Conservation (phyloP, 2,888 invertebrate species). For the Stictocephala bisonia region DNA sequence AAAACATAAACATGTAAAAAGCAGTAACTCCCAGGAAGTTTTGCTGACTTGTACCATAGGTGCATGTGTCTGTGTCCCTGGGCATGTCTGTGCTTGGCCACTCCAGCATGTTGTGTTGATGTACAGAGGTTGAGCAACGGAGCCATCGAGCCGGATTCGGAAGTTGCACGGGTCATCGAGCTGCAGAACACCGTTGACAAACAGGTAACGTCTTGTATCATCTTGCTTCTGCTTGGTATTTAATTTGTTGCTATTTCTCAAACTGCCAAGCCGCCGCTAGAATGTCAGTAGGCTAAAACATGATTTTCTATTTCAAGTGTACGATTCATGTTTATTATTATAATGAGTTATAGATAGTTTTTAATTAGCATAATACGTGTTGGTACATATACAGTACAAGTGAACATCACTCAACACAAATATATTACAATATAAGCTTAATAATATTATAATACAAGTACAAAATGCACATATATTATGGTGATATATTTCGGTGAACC, state of each 20-base stretch:
- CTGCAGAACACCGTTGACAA: conserved; percentile 88
- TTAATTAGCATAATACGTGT: too few species aligned
- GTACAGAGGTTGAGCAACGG: conserved; percentile 71
- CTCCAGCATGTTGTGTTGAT: conserved; percentile 54
- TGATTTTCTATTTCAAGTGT: neutral
- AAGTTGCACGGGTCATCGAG: conserved; percentile 75
- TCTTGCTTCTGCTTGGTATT: too few species aligned
- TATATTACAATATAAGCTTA: too few species aligned
- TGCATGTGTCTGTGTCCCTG: conserved; percentile 26
- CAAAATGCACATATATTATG: too few species aligned
- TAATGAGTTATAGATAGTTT: too few species aligned
- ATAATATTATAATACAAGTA: too few species aligned
- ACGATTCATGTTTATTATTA: neutral
- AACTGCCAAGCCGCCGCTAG: too few species aligned
- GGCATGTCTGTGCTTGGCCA: conserved; percentile 49
- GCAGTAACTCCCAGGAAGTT: too few species aligned
- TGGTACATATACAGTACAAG: too few species aligned
- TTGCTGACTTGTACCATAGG: conserved; percentile 10
- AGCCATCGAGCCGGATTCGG: conserved; percentile 70
- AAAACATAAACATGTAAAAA: too few species aligned
- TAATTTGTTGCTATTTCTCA: neutral
- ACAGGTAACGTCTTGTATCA: conserved; percentile 72
- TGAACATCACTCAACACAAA: too few species aligned
- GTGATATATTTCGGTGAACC: too few species aligned
- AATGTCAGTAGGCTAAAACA: neutral